Evolutionary conservation across 2,888 invertebrate genomes (phyloP).

Genomic region (Perdita meconis): DNA sequence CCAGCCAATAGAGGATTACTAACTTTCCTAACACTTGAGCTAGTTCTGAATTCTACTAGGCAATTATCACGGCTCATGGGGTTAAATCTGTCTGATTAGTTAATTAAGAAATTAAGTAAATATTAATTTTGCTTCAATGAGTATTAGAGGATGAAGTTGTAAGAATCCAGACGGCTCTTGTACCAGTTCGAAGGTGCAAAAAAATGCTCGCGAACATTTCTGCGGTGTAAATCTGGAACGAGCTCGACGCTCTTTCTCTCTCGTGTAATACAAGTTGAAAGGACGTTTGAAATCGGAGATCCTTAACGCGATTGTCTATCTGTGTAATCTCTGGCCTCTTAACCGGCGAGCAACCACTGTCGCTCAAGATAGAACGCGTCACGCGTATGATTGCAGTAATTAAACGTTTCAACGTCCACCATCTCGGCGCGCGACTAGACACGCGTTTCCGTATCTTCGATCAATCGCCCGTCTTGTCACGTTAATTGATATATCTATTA

Average conservation of each 20-base stretch:
- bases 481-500: slow-evolving; percentile 1
- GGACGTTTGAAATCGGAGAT: slow-evolving; percentile 79
- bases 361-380: not conserved
- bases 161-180: slow-evolving; percentile 21
- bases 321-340: slow-evolving; percentile 45
- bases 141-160: slow-evolving; percentile 30
- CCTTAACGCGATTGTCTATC: slow-evolving; percentile 66
- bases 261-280: slow-evolving; percentile 79
- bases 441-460: not conserved
- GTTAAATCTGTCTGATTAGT: no score
- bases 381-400: slow-evolving; percentile 20
- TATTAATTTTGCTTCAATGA: not conserved
- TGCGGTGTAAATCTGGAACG: slow-evolving; percentile 49
- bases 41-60: no score
- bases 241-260: slow-evolving; percentile 66
- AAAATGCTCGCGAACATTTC: slow-evolving; percentile 28
- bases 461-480: not conserved
- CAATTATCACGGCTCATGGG: no score
- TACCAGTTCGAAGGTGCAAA: slow-evolving; percentile 39
- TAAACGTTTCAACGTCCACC: slow-evolving; percentile 15
- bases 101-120: no score
- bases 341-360: slow-evolving; percentile 34
- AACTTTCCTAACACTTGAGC: no score
- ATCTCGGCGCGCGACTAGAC: not conserved
- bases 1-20: no score